phyloP scores from a whole-genome alignment of 2,797 vertebrate species.

The Carapus acus region DNA sequence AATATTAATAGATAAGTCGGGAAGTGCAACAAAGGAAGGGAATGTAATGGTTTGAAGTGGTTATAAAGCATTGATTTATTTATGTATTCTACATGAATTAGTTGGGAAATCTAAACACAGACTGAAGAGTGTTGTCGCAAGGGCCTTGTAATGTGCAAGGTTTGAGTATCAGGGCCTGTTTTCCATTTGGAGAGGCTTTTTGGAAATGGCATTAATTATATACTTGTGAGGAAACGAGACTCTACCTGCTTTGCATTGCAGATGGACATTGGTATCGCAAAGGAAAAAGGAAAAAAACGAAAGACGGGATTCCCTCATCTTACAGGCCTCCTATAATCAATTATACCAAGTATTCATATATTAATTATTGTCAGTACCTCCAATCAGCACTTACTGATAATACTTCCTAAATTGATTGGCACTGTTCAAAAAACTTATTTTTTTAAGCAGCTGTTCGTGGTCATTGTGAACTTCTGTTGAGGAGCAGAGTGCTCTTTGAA shows the following conservation, averaged over 20 bases:
- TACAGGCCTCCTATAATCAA: too few species aligned
- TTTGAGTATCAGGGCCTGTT: slow-evolving; percentile 67
- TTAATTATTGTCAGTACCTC: too few species aligned
- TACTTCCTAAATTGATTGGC: too few species aligned
- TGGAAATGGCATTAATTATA: slow-evolving; percentile 81
- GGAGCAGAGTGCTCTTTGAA: slow-evolving; percentile 68
- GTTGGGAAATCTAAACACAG: slow-evolving; percentile 77
- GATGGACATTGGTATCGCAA: slow-evolving; percentile 66
- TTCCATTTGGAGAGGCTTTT: slow-evolving; percentile 79
- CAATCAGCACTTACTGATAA: too few species aligned
- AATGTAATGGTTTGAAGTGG: slow-evolving; percentile 75
- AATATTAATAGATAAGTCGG: slow-evolving; percentile 79
- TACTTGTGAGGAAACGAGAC: slow-evolving; percentile 72
- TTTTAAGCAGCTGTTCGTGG: background rate
- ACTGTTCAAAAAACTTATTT: too few species aligned
- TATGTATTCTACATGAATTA: slow-evolving; percentile 81
- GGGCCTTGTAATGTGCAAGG: slow-evolving; percentile 66
- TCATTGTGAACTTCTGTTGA: slow-evolving; percentile 41
- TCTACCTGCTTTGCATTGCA: slow-evolving; percentile 77
- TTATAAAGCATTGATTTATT: slow-evolving; percentile 77
- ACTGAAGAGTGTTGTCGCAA: slow-evolving; percentile 68
- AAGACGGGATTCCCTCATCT: slow-evolving; percentile 60
- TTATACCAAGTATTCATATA: too few species aligned
- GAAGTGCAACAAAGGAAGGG: slow-evolving; percentile 68
- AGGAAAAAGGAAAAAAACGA: slow-evolving; percentile 50